Base-by-base conservation (phyloP, 2,888 invertebrate genomes). In the Limnephilus marmoratus region DNA sequence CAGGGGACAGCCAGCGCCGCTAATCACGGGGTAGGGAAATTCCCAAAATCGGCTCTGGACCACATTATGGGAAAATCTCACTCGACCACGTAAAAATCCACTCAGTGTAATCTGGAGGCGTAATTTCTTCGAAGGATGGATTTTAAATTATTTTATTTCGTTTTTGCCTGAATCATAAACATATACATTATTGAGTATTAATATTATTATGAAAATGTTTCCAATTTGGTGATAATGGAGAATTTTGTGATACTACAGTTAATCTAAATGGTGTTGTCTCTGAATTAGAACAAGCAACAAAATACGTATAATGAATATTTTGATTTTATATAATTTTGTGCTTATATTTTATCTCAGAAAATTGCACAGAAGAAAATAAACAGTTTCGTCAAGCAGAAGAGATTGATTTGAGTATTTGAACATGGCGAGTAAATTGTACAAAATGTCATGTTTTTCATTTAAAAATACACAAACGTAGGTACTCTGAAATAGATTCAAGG, bases 1-100 rank as follows among this genome's bases (percentile, higher is more conserved):
- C 29, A 13, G 81, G 81, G 81, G 90, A 90, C 81, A 90, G 81
- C 81, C 81, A 68, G 2, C 24, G 11, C 68, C 81, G 81, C 41
- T 90, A 90, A 90, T 81, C 90, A 90, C 90, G 68, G 88, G 68
- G 88, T 88, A 68, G 88, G 68, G 88, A 29, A 87, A 88, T 88
- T 68, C 53, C 88, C 31, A 31, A 53, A 53, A 68, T 88, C 18
- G 18, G 24, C 18, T 12, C n/a, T 24, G 68, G n/a, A 68, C 68
- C 68, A 68, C 68, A 24, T 82, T 34, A 31, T 82, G 82, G 34
- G 82, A 82, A 34, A 82, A 82, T 82, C 34, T 82, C 34, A 82
- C 18, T 18, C 7, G 7, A 3, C 82, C 31, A 82, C 68, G 24
- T 68, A 68, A 5, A 68, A 9, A n/a, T n/a, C 18, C 18, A 53